Evolutionary conservation across 1,140 invertebrate genomes (phyloP), one percentile per base, ranked within the genome.

Genomic region (Anastatus disparis): DNA sequence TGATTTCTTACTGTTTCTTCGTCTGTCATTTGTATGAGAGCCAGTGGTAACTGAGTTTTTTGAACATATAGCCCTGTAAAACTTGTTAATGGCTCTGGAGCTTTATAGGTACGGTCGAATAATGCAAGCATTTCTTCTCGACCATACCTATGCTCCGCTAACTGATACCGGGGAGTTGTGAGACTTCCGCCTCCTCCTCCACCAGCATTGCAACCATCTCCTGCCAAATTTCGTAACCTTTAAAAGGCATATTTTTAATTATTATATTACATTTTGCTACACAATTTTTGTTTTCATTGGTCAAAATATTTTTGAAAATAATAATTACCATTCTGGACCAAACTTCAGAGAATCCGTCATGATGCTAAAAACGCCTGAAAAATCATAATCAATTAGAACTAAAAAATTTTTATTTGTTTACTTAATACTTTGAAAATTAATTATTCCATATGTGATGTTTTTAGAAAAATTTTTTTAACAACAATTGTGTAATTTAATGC

Each of bases 81-180:
- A 67, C 87, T 86, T 29, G 89, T 81, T 53, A 94, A 84, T 61
- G 89, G 88, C 69, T 90, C 87, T n/a, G 93, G 93, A 62, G 91
- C 86, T 76, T 88, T 88, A 62, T 88, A 86, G 76, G 87, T 88
- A 75, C 90, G 89, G 75, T 93, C 90, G 79, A 91, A 95, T 35
- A 96, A 80, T 46, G 93, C 93, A 67, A 97, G 83, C 94, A 97
- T 95, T 80, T 96, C 94, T 85, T 97, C 95, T 74, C 94, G 87
- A 29, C 93, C 94, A 76, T 96, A 96, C 69, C 89, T 88, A 88
- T 91, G 89, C 74, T 94, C 91, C 75, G 93, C 92, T 62, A 93
- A 83, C 81, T 93, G 88, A 82, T 89, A 90, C 40, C 84, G 84
- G 68, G 84, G 87, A 65, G 79, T 78, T 74, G 76, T 81, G 70